These are phyloP conservation scores for Eidolon helvum DNA, from an alignment of 2,113 vertebrate species.

Conservation along the genomic window DNA sequence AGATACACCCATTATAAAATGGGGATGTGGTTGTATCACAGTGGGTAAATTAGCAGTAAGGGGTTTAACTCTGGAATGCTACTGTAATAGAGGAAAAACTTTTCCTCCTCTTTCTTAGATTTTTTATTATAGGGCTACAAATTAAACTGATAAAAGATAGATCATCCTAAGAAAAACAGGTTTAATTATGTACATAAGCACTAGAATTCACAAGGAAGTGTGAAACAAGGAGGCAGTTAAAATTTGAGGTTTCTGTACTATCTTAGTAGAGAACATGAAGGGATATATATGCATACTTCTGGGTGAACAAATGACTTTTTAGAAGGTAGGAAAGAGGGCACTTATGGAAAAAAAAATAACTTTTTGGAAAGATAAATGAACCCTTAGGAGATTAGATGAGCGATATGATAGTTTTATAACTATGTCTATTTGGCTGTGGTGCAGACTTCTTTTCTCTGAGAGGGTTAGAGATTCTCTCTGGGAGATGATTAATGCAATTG, in stretches of 20 bases:
- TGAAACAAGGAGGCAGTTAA: background rate
- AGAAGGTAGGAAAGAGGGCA: background rate
- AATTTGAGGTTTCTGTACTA: background rate
- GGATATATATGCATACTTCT: background rate
- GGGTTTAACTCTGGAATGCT: background rate
- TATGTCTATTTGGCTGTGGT: background rate
- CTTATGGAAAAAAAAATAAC: background rate
- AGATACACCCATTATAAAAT: background rate
- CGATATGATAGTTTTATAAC: background rate
- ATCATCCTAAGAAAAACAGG: background rate
- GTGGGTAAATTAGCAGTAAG: background rate
- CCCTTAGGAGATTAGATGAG: background rate
- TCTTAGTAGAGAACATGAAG: background rate
- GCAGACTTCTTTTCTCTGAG: background rate
- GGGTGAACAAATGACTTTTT: background rate
- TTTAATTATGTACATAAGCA: background rate
- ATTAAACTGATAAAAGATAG: background rate
- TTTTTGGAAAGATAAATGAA: background rate
- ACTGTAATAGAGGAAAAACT: background rate
- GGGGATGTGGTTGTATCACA: background rate
- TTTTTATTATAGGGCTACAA: background rate
- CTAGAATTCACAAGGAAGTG: background rate
- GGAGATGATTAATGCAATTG: background rate
- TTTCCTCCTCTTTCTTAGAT: background rate
- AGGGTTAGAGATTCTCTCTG: background rate